Conservation (phyloP, 2,113 vertebrate species). For the Seriola rivoliana region DNA sequence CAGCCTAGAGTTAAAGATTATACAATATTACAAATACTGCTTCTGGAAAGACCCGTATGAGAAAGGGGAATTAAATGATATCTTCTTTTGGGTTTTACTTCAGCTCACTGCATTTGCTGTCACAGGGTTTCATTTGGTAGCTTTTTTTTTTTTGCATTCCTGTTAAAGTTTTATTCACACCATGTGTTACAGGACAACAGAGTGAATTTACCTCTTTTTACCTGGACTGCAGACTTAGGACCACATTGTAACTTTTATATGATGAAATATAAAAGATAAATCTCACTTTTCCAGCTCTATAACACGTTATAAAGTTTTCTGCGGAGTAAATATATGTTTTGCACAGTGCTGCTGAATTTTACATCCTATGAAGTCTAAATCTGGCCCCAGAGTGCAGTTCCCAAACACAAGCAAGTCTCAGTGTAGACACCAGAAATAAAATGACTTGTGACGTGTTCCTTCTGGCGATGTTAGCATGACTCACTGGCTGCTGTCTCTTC, state of each 20-base stretch:
- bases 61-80: slow-evolving; percentile 18
- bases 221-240: background rate
- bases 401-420: slow-evolving; percentile 33
- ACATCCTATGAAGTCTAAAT: slow-evolving; percentile 43
- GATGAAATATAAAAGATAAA: background rate
- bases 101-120: slow-evolving; percentile 1
- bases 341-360: slow-evolving; percentile 7
- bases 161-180: background rate
- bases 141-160: background rate
- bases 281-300: background rate
- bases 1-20: slow-evolving; percentile 5
- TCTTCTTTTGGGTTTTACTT: background rate
- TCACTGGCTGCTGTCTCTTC: slow-evolving; percentile 51
- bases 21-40: slow-evolving; percentile 2
- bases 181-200: background rate
- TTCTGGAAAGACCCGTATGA: background rate
- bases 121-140: background rate
- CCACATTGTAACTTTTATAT: background rate
- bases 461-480: slow-evolving; percentile 57
- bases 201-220: background rate
- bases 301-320: slow-evolving; percentile 2
- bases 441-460: slow-evolving; percentile 55
- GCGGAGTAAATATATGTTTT: slow-evolving; percentile 28
- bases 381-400: slow-evolving; percentile 31
- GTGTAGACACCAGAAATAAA: slow-evolving; percentile 56